Percentiles rank a stretch among this genome's conserved stretches.
Evolutionary conservation across 2,113 vertebrate genomes (phyloP).

Genomic region (Rhea americana): DNA sequence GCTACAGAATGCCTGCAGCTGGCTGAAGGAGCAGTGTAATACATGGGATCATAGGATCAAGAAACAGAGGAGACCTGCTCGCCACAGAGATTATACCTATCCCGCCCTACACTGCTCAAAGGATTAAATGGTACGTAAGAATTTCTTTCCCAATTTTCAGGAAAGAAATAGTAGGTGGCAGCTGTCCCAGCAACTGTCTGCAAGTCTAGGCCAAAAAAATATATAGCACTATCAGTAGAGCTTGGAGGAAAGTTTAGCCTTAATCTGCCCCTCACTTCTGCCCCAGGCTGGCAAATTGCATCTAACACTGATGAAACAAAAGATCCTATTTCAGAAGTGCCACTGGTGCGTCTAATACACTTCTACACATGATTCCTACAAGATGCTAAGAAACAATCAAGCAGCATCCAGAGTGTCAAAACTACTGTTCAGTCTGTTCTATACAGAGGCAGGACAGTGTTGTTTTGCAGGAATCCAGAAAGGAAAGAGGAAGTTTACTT

Average conservation of each 20-base stretch:
- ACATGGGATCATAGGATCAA: rapidly evolving
- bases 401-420: neutral
- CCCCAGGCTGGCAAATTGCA: neutral
- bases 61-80: neutral
- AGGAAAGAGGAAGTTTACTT: neutral
- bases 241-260: neutral
- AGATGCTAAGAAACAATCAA: neutral
- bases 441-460: neutral
- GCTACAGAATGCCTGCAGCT: neutral
- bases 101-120: neutral
- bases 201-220: neutral
- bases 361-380: neutral
- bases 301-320: neutral
- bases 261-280: neutral
- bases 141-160: neutral
- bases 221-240: neutral
- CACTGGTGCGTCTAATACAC: neutral
- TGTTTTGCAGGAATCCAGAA: neutral
- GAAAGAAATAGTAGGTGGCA: neutral
- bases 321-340: neutral
- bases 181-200: neutral
- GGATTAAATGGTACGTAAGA: neutral
- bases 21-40: neutral
- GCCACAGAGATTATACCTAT: neutral
- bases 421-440: neutral